Evolutionary conservation across 1,140 invertebrate species (phyloP), one percentile per base, ranked within the genome.

Genomic region (Holcopasites calliopsidis): DNA sequence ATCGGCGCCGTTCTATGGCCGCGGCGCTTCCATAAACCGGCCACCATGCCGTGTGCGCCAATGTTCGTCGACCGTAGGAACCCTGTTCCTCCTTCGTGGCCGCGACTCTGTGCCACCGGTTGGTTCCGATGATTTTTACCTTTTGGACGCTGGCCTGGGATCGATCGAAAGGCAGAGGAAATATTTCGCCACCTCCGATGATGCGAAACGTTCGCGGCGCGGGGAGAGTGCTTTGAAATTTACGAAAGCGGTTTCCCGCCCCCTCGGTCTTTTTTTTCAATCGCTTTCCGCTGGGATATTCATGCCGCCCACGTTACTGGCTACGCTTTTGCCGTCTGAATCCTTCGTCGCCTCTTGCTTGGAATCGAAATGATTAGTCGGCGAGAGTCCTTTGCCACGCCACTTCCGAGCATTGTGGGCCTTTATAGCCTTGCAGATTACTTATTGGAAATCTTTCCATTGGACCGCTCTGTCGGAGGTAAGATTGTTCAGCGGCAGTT

Each of bases 1-100:
- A 73, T 73, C 61, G 55, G 26, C 11, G 31, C 26, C 47, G 70
- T 60, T 62, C 52, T 73, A 65, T 65, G 71, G 61, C 42, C 16
- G 21, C 33, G 44, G 40, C 33, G 55, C 26, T 44, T 73, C 61
- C 60, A 65, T 65, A 73, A 73, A 73, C 61, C 31, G 23, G 16
- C 16, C 18, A 16, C n/a, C 35, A 23, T 23, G 6, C 3, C 23
- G 52, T 35, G n/a, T n/a, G n/a, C n/a, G n/a, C n/a, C n/a, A n/a
- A n/a, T n/a, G n/a, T n/a, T n/a, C n/a, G n/a, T 42, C 35, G 35
- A 40, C 18, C 47, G 16, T 35, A 35, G 49, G 16, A 55, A 68
- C 40, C 40, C 54, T 35, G 58, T 70, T 70, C 55, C 68, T 70
- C n/a, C n/a, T n/a, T n/a, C n/a, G n/a, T 58, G 50, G n/a, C 13